Evolutionary conservation across 2,797 vertebrate species (phyloP), one percentile per base, ranked within the genome.

Genomic region (Clarias platycephalus): DNA sequence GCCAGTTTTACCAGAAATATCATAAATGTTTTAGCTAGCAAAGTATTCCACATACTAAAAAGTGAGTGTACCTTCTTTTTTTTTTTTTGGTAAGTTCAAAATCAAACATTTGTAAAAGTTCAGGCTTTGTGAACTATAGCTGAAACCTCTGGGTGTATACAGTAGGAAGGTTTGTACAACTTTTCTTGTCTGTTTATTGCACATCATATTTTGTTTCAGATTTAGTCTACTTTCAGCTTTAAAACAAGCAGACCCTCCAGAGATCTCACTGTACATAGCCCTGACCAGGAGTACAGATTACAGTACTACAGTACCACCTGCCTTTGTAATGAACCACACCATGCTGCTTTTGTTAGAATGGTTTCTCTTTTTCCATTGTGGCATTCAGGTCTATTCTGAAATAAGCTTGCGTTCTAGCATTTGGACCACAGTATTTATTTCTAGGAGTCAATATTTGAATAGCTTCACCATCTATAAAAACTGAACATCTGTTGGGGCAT

Each of bases 401-500:
- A 80, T 66, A 80, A 64, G n/a, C 63, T 49, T 28, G n/a, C 20
- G 28, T 49, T 53, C n/a, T 49, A 40, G 62, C 62, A 49, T 66
- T 66, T 53, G n/a, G 60, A 62, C 63, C 37, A 20, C 7, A 49
- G 40, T 53, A 94, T 94, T 93, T 96, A 95, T 96, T 96, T 96
- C 94, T 93, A 93, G 94, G 90, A 95, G 95, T 97, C 96, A 96
- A 94, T 96, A 96, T 96, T 70, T 82, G 66, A 84, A 79, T 76
- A 83, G 78, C 81, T 83, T 94, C 95, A 95, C 95, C 95, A 95
- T 97, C 96, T 97, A 98, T 98, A 97, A 99, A 98, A 99, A 95
- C 13, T 95, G 94, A 98, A 97, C 98, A 99, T 99, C 98, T 99
- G 98, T 95, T 98, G 96, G 96, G 97, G 97, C 97, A 98, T 98